Base-by-base conservation (phyloP, 2,888 invertebrate species). In the Gisinianus flammeolus region DNA sequence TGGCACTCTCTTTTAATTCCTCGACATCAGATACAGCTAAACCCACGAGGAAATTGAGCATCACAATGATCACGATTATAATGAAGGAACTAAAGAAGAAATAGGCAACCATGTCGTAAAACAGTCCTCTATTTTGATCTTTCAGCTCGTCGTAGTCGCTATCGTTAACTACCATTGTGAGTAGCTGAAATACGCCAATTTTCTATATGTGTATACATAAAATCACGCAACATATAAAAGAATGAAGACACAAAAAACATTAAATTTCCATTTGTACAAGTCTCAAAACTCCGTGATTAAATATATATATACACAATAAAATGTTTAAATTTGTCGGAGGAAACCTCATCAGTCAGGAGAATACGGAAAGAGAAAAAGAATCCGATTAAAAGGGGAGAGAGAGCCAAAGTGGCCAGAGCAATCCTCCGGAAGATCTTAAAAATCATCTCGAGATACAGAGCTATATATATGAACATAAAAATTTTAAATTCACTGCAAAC, bases 11-110 rank as follows among this genome's bases (percentile, higher is more conserved):
- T 64, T 22, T 8, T 4, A 64, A 26, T 24, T 64, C 24, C 64
- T 64, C 31, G 16, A 74, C 33, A 35, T 74, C 74, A 64, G 26
- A 35, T 44, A 74, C 74, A 1, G 74, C 74, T 52, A 76, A 52
- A 52, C 76, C 76, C 19, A 76, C 54, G 8, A 76, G 68, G 12
- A 76, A 76, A 56, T 76, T 76, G 5, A 76, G n/a, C 19, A 76
- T 54, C 10, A 76, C 76, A 19, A 76, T 68, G 30, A 76, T 44
- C 28, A 76, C 30, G 19, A 76, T 10, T 16, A 76, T n/a, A n/a
- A 76, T 76, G 28, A 76, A 76, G 16, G 33, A 54, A 54, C 31
- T 24, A 35, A 76, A 76, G 31, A 54, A 52, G 0, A 22, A 2
- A 31, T 76, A 76, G 3, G 67, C 56, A 8, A 67, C 66, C n/a